Base-by-base conservation (phyloP, 2,888 invertebrate genomes). In the Heliothis peltigera region DNA sequence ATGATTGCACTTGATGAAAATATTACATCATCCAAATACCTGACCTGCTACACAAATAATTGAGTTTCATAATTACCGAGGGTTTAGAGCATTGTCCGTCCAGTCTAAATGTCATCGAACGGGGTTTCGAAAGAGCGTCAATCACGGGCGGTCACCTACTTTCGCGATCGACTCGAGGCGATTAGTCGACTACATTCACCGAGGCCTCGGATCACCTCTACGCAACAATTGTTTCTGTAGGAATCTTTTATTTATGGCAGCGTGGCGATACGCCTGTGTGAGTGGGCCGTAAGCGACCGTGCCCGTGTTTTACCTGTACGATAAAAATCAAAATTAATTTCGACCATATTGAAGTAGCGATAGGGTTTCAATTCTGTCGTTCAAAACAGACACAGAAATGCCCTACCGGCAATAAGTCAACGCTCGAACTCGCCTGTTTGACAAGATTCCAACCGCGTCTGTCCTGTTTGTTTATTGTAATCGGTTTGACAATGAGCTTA, bases 401-500 rank as follows among this genome's bases (percentile, higher is more conserved):
- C 92, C 91, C 92, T 94, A 94, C 94, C 93, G 91, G 91, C 92
- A 93, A 94, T 95, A 95, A 95, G 95, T 94, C 94, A 94, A 94
- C 94, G 94, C 94, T 94, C 93, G 94, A 94, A 92, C 91, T 93
- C 93, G 94, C 94, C 93, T 92, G 95, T 94, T 94, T 94, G 94
- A 95, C 95, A 94, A 94, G 95, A 95, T 95, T 95, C 95, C 95
- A 95, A 93, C 94, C 94, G 94, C 94, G 93, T 93, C 94, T 94
- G 93, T 91, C 93, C 94, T 94, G 95, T 95, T 94, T 95, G 94
- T 94, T 95, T 94, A 95, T 94, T 94, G 94, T 95, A 95, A 94
- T 94, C 94, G 94, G 94, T 94, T 94, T 94, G 92, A 94, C 94
- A 94, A 95, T 94, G 93, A 92, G 94, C 94, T 94, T 95, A 95